Conservation (phyloP, 2,113 vertebrate species). For the Condylura cristata region DNA sequence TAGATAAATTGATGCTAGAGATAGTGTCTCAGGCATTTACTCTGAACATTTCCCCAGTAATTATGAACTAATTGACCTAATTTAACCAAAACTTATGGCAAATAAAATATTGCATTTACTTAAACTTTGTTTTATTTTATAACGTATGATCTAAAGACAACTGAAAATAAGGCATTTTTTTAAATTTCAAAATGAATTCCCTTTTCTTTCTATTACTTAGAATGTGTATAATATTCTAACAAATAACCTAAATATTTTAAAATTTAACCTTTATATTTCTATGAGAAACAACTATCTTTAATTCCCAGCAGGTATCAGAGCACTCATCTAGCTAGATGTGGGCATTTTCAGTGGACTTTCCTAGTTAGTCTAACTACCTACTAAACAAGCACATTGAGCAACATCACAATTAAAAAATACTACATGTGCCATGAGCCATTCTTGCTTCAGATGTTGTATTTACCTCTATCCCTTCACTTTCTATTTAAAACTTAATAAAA, state of each 20-base stretch:
- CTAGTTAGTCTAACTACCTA: conserved; percentile 53
- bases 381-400: conserved; percentile 57
- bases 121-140: conserved; percentile 46
- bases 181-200: conserved; percentile 78
- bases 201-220: conserved; percentile 70
- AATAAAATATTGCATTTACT: conserved; percentile 47
- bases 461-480: conserved; percentile 57
- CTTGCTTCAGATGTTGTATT: conserved; percentile 65
- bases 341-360: conserved; percentile 71
- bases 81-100: neutral
- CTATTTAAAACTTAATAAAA: conserved; percentile 61
- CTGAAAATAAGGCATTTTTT: conserved; percentile 75
- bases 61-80: neutral
- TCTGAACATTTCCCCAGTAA: conserved; percentile 4
- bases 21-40: neutral
- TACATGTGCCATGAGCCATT: conserved; percentile 59
- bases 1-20: neutral
- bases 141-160: conserved; percentile 71
- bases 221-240: conserved; percentile 81
- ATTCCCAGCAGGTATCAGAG: too few species aligned
- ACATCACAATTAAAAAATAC: conserved; percentile 64
- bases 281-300: neutral
- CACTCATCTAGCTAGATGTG: conserved; percentile 66
- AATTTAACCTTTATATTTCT: conserved; percentile 81
- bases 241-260: conserved; percentile 80